Conservation (phyloP, 2,797 vertebrate species). For the Chelmon rostratus region DNA sequence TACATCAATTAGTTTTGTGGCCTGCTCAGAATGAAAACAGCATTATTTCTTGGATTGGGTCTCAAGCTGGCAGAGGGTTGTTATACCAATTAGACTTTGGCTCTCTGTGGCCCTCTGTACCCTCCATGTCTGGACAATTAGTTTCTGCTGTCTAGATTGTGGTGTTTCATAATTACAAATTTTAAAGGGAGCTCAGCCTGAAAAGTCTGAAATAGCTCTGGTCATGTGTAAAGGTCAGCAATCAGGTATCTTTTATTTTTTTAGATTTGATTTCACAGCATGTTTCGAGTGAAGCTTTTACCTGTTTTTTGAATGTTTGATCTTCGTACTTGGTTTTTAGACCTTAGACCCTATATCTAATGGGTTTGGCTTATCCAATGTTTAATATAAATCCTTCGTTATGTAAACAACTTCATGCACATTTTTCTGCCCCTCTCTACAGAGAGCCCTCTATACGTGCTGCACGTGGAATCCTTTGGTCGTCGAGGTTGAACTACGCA, state of each 20-base stretch:
- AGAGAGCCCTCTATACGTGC: conserved; percentile 67
- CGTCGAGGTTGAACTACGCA: conserved; percentile 43
- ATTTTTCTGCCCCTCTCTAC: conserved; percentile 36
- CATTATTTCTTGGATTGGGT: conserved; percentile 33
- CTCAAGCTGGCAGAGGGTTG: conserved; percentile 41
- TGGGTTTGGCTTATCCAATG: background rate
- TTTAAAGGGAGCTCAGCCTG: conserved; percentile 20
- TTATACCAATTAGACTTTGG: conserved; percentile 55
- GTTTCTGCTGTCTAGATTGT: conserved; percentile 25
- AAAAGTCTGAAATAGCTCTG: conserved; percentile 8
- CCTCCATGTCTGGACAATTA: conserved; percentile 32
- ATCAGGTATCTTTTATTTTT: conserved; percentile 2
- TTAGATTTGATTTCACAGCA: background rate
- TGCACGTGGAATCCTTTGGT: conserved; percentile 55
- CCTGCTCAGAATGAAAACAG: conserved; percentile 29
- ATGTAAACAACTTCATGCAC: conserved; percentile 54
- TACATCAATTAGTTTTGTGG: conserved; percentile 16
- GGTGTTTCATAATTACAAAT: conserved; percentile 35
- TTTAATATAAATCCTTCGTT: conserved; percentile 36
- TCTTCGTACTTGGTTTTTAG: background rate
- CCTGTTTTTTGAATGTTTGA: background rate
- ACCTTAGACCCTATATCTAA: background rate
- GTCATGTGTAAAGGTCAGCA: background rate
- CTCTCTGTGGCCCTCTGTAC: conserved; percentile 32
- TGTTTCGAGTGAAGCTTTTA: background rate